Conservation (phyloP, 2,113 vertebrate species). For the Neofelis nebulosa region DNA sequence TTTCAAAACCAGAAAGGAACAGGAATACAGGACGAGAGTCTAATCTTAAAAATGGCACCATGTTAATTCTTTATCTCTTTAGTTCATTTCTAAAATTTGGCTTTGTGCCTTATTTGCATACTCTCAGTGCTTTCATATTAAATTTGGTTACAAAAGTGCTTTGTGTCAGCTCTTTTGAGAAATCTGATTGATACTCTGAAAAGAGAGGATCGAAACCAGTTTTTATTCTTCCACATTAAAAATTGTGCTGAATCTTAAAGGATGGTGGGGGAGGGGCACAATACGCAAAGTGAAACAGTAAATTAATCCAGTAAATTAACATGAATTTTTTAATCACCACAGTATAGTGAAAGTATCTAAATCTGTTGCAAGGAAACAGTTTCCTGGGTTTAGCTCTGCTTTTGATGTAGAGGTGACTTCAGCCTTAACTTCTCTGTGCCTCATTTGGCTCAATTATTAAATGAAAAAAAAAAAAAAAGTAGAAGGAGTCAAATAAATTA, state of each 20-base stretch:
- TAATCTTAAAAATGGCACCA: background rate
- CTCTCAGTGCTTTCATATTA: conserved; percentile 44
- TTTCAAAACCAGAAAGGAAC: background rate
- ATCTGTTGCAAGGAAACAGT: background rate
- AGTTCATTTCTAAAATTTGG: conserved; percentile 42
- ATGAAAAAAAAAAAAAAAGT: background rate
- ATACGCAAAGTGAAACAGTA: conserved; percentile 30
- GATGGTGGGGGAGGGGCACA: background rate
- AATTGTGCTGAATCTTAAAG: conserved; percentile 61
- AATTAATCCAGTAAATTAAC: background rate
- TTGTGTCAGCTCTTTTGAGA: conserved; percentile 68
- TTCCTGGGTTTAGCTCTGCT: background rate
- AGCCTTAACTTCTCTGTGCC: background rate
- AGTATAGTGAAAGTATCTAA: background rate
- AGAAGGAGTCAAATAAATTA: background rate
- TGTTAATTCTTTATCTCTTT: background rate
- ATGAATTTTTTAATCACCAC: background rate
- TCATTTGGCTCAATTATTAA: background rate
- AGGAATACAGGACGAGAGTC: background rate
- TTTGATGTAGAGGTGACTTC: background rate
- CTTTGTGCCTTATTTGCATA: conserved; percentile 63
- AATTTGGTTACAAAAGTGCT: conserved; percentile 60
- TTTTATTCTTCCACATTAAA: conserved; percentile 61
- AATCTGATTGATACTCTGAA: conserved; percentile 43
- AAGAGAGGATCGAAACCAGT: conserved; percentile 47